Base-by-base conservation (phyloP, 1,140 invertebrate genomes). In the Homalodisca vitripennis region DNA sequence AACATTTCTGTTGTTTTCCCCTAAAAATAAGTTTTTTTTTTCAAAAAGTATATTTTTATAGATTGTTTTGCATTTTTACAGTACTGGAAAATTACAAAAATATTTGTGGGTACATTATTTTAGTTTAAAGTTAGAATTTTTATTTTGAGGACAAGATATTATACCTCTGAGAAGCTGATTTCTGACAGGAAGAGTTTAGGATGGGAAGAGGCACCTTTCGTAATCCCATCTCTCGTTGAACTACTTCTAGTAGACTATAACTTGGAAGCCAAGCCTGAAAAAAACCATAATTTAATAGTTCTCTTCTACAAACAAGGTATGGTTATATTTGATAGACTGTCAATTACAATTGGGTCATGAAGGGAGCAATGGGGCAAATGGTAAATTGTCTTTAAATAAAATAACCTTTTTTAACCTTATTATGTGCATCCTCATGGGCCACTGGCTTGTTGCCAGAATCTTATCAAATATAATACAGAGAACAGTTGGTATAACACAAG, bases 241-340 rank as follows among this genome's bases (percentile, higher is more conserved):
- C 76, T 60, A 93, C 85, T 79, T 94, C 91, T 75, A 93, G 78
- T 71, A 95, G 82, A 79, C 90, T 92, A 74, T 92, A 88, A 71
- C 90, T 88, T n/a, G 93, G 93, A 70, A 94, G 79, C 91, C 91
- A 94, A 57, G 89, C 91, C 86, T 92, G 74, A 60, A 82, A 79
- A 68, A 55, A 70, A 73, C 17, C 72, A 51, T 47, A n/a, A n/a
- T n/a, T n/a, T n/a, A n/a, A n/a, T n/a, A n/a, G n/a, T n/a, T n/a
- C n/a, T n/a, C n/a, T n/a, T n/a, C n/a, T n/a, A n/a, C n/a, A n/a
- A n/a, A n/a, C n/a, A n/a, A n/a, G n/a, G n/a, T n/a, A n/a, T n/a
- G n/a, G n/a, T n/a, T n/a, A n/a, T n/a, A n/a, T n/a, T n/a, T n/a
- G n/a, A n/a, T n/a, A n/a, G n/a, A n/a, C n/a, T n/a, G n/a, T n/a